Evolutionary conservation across 2,888 invertebrate genomes (phyloP), one percentile per base, ranked within the genome.

Genomic region (Ommatoiulus sabulosus): DNA sequence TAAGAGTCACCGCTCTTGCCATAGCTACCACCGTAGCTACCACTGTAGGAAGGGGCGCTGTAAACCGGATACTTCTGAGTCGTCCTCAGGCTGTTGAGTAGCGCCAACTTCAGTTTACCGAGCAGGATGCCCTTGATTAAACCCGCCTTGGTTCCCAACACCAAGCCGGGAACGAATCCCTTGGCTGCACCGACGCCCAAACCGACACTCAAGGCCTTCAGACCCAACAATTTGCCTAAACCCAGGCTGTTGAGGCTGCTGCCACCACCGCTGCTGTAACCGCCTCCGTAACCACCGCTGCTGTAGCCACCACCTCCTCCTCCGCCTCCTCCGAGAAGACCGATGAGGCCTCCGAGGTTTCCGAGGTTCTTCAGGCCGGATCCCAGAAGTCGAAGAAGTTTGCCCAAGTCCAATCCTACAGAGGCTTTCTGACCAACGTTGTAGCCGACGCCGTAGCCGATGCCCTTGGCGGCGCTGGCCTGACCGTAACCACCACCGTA

Each of bases 391-490:
- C 87, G 87, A 43, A 87, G 3, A n/a, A 87, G 17, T 46, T 57
- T 87, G 20, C 87, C 87, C 52, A 87, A 87, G 24, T 87, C 87
- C 35, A 87, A 17, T 10, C 87, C 87, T 3, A 24, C 48, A 5
- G 87, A 15, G 7, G 57, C 48, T 6, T 8, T 12, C 24, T 87
- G 35, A 1, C 87, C 87, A 10, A 46, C 87, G n/a, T 44, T 44
- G 87, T 87, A 87, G 15, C 87, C 87, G 4, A 57, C 87, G 5
- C 48, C 48, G 12, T 87, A 87, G 15, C 87, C 87, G 24, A 87
- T 44, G 35, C 87, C 87, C 24, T 87, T 87, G 10, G 87, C 87
- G 17, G 44, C 44, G 12, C 87, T 24, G 6, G 87, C 87, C 8
- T 87, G 44, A 0, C 87, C 87, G 7, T 87, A 87, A 57, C 87